Percentiles rank a stretch among this genome's conserved stretches.
These are phyloP conservation scores for Nibea coibor DNA, from an alignment of 2,113 vertebrate genomes.

Conservation along the genomic window DNA sequence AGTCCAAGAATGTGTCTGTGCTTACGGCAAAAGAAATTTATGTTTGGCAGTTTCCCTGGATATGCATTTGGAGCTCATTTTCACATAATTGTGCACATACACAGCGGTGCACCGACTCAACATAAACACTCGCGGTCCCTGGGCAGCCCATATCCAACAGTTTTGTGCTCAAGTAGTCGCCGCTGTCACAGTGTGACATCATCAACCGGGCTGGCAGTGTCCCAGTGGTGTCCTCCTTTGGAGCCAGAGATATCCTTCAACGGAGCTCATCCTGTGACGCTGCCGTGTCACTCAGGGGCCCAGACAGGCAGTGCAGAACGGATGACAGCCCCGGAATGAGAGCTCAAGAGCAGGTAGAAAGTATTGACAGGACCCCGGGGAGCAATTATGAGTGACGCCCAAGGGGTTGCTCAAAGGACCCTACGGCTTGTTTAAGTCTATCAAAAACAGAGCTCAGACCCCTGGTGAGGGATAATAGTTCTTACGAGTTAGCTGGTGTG, in stretches of 20 bases:
- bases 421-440: constrained; percentile 44
- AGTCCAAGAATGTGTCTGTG: constrained; percentile 45
- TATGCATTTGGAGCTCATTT: constrained; percentile 48
- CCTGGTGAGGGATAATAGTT: constrained; percentile 12
- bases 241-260: constrained; percentile 54
- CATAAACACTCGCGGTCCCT: constrained; percentile 20
- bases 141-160: constrained; percentile 20
- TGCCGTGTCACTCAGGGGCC: constrained; percentile 62
- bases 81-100: constrained; percentile 5
- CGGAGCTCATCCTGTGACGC: constrained; percentile 58
- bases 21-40: constrained; percentile 22
- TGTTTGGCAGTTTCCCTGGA: constrained; percentile 38
- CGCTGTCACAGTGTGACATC: constrained; percentile 70
- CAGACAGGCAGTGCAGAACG: constrained; percentile 55
- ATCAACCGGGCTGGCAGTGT: constrained; percentile 41
- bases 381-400: constrained; percentile 64
- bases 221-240: constrained; percentile 54
- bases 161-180: constrained; percentile 41
- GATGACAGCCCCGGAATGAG: constrained; percentile 63
- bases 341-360: constrained; percentile 60
- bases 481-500: constrained; percentile 15
- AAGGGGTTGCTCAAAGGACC: constrained; percentile 44
- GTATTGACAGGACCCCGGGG: constrained; percentile 56
- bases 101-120: constrained; percentile 5
- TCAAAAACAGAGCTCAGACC: constrained; percentile 38